Conservation (phyloP, 2,888 invertebrate species). For the Acrobasis consociella region DNA sequence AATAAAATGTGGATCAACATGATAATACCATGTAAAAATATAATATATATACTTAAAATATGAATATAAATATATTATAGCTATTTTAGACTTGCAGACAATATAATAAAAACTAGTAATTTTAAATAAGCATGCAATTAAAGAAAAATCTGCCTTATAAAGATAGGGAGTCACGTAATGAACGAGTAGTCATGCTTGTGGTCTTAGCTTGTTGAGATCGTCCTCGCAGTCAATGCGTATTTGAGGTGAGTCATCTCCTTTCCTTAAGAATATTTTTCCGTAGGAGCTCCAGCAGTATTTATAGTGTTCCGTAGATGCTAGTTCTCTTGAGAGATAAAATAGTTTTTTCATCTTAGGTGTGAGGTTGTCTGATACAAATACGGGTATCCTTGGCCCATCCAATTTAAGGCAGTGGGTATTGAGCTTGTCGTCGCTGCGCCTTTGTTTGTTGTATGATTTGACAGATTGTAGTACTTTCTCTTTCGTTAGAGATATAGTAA, state of each 20-base stretch:
- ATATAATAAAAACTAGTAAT: not conserved
- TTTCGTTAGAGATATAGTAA: not conserved
- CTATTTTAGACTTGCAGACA: not conserved
- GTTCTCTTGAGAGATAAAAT: not conserved
- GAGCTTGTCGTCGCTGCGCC: not conserved
- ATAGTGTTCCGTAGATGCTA: not conserved
- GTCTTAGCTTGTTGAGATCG: not conserved
- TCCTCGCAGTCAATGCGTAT: conserved; percentile 4
- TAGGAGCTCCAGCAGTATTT: conserved; percentile 15
- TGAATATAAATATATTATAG: too few relatives aligned
- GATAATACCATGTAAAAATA: too few relatives aligned
- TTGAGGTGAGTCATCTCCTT: conserved; percentile 1
- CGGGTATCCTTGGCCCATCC: not conserved
- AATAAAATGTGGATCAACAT: too few relatives aligned
- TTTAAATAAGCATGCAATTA: not conserved
- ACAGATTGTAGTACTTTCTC: not conserved
- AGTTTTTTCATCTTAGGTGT: not conserved
- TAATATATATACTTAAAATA: too few relatives aligned
- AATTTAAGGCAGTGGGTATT: not conserved
- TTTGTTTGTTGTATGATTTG: not conserved
- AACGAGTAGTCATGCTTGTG: not conserved
- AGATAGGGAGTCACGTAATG: too few relatives aligned
- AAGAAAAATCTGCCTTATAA: not conserved
- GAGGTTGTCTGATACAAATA: not conserved
- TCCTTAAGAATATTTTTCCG: conserved; percentile 5